A percentile compares a stretch with the other conserved stretches of the same genome.
Evolutionary conservation across 2,888 invertebrate genomes (phyloP).

Genomic region (Andricus quercusramuli): DNA sequence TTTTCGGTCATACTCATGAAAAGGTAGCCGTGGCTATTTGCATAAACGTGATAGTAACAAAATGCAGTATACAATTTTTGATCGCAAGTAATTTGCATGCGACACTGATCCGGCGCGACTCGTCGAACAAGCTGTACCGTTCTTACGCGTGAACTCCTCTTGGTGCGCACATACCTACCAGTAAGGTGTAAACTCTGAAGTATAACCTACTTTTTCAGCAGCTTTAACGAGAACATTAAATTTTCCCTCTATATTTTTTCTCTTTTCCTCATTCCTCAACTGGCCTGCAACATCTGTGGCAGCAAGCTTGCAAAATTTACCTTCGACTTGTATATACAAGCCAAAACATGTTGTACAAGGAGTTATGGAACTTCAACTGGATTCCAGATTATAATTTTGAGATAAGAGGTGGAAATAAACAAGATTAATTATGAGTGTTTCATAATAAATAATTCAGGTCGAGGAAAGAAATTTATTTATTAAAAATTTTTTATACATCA

Average conservation of each 20-base stretch:
- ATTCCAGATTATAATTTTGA: background rate
- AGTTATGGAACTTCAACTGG: background rate
- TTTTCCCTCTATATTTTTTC: background rate
- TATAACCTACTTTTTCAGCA: conserved; percentile 56
- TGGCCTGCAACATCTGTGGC: background rate
- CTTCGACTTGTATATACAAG: background rate
- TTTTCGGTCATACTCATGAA: conserved; percentile 31
- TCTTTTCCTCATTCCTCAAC: conserved; percentile 29
- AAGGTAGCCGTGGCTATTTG: conserved; percentile 36
- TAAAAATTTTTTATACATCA: too few relatives aligned
- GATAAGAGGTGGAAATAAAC: background rate
- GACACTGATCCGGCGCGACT: conserved; percentile 60
- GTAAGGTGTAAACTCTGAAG: conserved; percentile 51
- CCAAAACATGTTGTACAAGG: background rate
- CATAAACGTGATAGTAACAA: conserved; percentile 32
- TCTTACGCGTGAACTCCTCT: conserved; percentile 48
- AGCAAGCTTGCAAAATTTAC: conserved; percentile 4
- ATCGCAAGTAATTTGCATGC: conserved; percentile 60
- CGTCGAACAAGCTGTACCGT: conserved; percentile 63
- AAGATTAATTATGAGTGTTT: background rate
- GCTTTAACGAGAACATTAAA: conserved; percentile 59
- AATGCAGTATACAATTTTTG: conserved; percentile 42
- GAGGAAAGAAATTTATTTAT: background rate
- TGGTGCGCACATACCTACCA: conserved; percentile 49
- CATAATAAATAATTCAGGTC: background rate